Conservation (phyloP, 2,113 vertebrate genomes). For the Miniopterus natalensis region DNA sequence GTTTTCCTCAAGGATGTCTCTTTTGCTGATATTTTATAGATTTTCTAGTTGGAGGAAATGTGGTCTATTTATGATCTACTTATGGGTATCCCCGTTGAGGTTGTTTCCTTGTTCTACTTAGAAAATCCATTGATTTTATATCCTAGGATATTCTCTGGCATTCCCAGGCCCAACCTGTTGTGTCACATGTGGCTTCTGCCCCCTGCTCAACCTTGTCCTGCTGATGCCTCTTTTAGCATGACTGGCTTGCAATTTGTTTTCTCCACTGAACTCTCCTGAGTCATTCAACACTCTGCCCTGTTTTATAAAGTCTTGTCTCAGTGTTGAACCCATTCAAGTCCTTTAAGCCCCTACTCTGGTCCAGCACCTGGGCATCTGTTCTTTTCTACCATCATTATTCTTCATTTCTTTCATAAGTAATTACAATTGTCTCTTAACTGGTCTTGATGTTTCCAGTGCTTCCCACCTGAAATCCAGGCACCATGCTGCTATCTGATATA, state of each 20-base stretch:
- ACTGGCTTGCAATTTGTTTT: neutral
- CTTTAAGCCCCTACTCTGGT: neutral
- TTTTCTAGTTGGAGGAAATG: neutral
- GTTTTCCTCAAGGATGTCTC: neutral
- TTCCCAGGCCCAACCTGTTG: neutral
- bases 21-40: neutral
- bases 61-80: neutral
- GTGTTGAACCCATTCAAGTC: neutral
- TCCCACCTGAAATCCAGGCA: neutral
- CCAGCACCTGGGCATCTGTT: neutral
- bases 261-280: neutral
- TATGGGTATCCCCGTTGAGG: neutral
- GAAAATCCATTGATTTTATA: neutral
- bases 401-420: neutral
- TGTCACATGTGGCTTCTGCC: neutral
- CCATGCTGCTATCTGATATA: neutral
- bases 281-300: neutral
- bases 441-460: neutral
- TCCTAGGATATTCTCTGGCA: neutral
- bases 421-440: neutral
- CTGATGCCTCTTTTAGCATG: neutral
- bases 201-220: neutral
- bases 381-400: neutral
- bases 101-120: slow-evolving; percentile 8
- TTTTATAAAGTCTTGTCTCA: neutral